These are phyloP conservation scores for Drosophila bocqueti DNA, from an alignment of 1,140 invertebrate species.

Conservation along the genomic window DNA sequence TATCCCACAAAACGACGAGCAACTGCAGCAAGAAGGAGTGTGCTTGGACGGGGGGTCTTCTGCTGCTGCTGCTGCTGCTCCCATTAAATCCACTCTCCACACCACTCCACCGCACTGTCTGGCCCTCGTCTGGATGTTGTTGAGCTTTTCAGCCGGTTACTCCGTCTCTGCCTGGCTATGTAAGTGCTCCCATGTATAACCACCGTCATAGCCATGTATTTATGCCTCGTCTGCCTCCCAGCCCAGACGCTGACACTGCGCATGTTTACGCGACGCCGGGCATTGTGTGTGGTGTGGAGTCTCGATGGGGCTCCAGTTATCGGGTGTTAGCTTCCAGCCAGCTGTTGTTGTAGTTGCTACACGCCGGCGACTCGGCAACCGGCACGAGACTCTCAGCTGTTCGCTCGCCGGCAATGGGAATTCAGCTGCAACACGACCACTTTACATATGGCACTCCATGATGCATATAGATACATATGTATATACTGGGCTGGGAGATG, in stretches of 20 bases:
- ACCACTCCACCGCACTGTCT: slow-evolving; percentile 31
- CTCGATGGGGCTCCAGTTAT: slow-evolving; percentile 12
- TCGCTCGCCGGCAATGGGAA: slow-evolving; percentile 64
- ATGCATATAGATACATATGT: background rate
- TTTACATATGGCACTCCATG: slow-evolving; percentile 49
- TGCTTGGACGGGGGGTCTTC: too few species aligned
- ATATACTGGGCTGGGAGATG: slow-evolving; percentile 19
- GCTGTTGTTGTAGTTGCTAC: slow-evolving; percentile 77
- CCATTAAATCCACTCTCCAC: slow-evolving; percentile 23
- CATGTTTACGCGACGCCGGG: slow-evolving; percentile 58
- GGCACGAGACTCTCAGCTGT: slow-evolving; percentile 73
- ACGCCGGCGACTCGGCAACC: slow-evolving; percentile 58
- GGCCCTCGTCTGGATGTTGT: slow-evolving; percentile 43
- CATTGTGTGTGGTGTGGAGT: slow-evolving; percentile 13
- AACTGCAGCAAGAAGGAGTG: slow-evolving; percentile 1
- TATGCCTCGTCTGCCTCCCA: slow-evolving; percentile 8
- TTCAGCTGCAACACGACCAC: slow-evolving; percentile 77
- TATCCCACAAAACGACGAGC: background rate
- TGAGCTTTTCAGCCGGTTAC: slow-evolving; percentile 39
- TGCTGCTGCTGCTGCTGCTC: background rate
- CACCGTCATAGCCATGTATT: slow-evolving; percentile 16
- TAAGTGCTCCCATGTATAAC: slow-evolving; percentile 26
- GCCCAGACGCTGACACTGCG: slow-evolving; percentile 38
- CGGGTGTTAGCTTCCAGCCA: slow-evolving; percentile 47
- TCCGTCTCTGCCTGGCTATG: slow-evolving; percentile 23